Evolutionary conservation across 1,140 invertebrate genomes (phyloP), one percentile per base, ranked within the genome.

Genomic region (Trachymyrmex cornetzi): DNA sequence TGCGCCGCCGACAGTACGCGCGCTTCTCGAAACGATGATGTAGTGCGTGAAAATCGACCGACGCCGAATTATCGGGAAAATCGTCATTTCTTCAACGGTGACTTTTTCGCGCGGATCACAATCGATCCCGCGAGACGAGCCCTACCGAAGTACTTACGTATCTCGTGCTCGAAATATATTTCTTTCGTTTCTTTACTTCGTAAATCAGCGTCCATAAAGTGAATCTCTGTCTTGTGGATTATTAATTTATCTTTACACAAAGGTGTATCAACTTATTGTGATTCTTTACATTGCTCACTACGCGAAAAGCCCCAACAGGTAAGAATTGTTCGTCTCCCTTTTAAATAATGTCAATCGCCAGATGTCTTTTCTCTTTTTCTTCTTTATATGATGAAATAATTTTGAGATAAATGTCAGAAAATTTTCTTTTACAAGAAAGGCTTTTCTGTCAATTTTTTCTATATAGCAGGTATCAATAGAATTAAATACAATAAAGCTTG

Each of bases 1-100:
- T 48, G 66, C 44, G 71, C 67, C 27, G 30, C 38, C 72, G 85
- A 64, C 91, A 92, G 91, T 92, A 69, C 19, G 85, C 77, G 69
- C 79, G 85, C 88, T 67, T 79, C 63, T 86, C 66, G 59, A 85
- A 81, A 81, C 80, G 85, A 87, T 44, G 79, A 92, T 90, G 89
- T 89, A 90, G 81, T 44, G 74, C 53, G 61, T 38, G 27, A 50
- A 38, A 12, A 24, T 88, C 67, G 48, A 55, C 85, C 57, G 14
- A 5, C 72, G 38, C 14, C 12, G 57, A 59, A 3, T 22, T n/a
- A 64, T 69, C 38, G 38, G 24, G 9, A 57, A 69, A 69, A 69
- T 27, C 19, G 59, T 3, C 14, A 22, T 16, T 53, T 9, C n/a
- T 3, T 63, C 3, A 7, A 34, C 24, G 4, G 11, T 38, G 12